phyloP scores from a whole-genome alignment of 2,888 invertebrate genomes.

The Elegia similella region DNA sequence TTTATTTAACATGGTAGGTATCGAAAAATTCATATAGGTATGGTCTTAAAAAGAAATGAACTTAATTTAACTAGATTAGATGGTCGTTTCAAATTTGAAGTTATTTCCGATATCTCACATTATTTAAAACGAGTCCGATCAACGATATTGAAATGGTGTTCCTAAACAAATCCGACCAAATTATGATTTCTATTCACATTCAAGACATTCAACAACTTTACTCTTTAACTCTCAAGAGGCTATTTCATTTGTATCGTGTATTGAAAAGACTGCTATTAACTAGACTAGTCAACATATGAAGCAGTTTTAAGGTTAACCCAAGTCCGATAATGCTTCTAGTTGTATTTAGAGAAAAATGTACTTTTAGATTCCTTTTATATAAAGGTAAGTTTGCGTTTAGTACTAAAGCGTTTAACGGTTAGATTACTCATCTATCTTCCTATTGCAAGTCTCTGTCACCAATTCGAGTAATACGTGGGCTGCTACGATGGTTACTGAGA shows the following conservation, averaged over 20 bases:
- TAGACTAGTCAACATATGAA: neutral
- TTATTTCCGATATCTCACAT: neutral
- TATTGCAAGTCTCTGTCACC: neutral
- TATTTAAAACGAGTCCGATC: neutral
- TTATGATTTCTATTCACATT: slow-evolving; percentile 28
- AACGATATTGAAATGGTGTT: slow-evolving; percentile 18
- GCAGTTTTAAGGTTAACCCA: too few relatives aligned
- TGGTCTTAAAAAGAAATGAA: too few relatives aligned
- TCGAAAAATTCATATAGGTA: too few relatives aligned
- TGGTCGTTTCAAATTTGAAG: too few relatives aligned
- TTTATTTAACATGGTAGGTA: too few relatives aligned
- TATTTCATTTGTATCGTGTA: neutral
- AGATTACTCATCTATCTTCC: neutral
- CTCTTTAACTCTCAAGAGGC: slow-evolving; percentile 39
- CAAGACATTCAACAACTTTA: slow-evolving; percentile 18
- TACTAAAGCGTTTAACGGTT: too few relatives aligned
- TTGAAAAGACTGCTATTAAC: neutral
- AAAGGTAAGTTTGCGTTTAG: too few relatives aligned
- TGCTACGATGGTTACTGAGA: slow-evolving; percentile 39
- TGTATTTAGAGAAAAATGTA: too few relatives aligned
- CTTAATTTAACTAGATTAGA: too few relatives aligned
- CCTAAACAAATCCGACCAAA: slow-evolving; percentile 24
- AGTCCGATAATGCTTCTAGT: too few relatives aligned
- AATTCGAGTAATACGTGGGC: slow-evolving; percentile 41
- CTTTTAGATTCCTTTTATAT: too few relatives aligned